These are phyloP conservation scores for Okapia johnstoni DNA, from an alignment of 2,113 vertebrate genomes.

Conservation along the genomic window DNA sequence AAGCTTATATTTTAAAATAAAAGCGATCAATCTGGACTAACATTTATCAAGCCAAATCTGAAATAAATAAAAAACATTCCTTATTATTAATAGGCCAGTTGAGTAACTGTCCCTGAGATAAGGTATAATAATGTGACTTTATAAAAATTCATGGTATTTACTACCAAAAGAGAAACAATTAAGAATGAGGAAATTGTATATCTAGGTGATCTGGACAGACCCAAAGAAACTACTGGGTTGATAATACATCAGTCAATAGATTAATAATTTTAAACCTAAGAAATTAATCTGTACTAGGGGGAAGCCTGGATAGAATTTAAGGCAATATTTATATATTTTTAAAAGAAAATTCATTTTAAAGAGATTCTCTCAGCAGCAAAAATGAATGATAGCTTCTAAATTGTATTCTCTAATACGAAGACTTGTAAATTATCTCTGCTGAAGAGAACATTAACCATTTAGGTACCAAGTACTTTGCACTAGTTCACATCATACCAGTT, in stretches of 20 bases:
- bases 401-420: background rate
- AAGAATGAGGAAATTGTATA: background rate
- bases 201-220: background rate
- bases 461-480: background rate
- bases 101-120: background rate
- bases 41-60: background rate
- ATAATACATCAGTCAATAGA: background rate
- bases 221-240: background rate
- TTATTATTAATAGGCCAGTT: background rate
- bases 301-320: background rate
- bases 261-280: slow-evolving; percentile 14
- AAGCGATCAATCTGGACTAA: background rate
- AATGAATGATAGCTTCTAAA: slow-evolving; percentile 47
- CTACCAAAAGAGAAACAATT: background rate
- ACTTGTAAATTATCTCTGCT: background rate
- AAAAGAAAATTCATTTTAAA: background rate
- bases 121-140: background rate
- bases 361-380: slow-evolving; percentile 64
- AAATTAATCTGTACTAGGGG: background rate
- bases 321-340: slow-evolving; percentile 55
- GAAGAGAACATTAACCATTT: background rate
- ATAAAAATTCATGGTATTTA: background rate
- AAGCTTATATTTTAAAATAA: background rate
- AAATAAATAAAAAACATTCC: background rate
- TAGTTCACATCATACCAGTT: background rate